Evolutionary conservation across 2,797 vertebrate genomes (phyloP).

Genomic region (Hemitrygon akajei): DNA sequence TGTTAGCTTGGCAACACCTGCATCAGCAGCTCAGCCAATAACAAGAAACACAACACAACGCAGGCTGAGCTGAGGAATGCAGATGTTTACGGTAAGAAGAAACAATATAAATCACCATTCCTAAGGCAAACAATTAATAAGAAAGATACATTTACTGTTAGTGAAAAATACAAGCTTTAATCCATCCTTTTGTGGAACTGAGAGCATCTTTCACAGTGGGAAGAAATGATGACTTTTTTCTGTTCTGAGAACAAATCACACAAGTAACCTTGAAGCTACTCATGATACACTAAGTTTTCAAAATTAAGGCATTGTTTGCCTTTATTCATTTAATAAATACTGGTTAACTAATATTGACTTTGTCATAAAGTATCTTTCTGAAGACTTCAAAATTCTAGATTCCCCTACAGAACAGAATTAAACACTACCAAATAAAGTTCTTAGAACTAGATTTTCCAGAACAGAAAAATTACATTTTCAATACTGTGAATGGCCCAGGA

Average conservation of each 20-base stretch:
- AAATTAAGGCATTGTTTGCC: background rate
- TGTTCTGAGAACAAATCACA: constrained; percentile 20
- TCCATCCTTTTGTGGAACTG: constrained; percentile 70
- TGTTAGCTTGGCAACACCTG: constrained; percentile 81
- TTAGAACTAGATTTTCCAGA: constrained; percentile 1
- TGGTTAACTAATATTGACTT: background rate
- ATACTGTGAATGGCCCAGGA: constrained; percentile 25
- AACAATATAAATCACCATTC: constrained; percentile 80
- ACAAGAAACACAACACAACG: constrained; percentile 77
- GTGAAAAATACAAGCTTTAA: constrained; percentile 74
- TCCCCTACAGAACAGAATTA: background rate
- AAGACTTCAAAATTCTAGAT: background rate
- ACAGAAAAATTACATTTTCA: constrained; percentile 29
- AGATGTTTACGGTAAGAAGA: constrained; percentile 79
- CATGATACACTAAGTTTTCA: background rate
- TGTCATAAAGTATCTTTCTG: background rate
- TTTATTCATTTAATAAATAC: background rate
- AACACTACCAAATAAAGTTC: background rate
- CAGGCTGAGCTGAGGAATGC: constrained; percentile 78
- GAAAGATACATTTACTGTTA: constrained; percentile 81
- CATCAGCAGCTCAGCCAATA: constrained; percentile 81
- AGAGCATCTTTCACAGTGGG: constrained; percentile 58
- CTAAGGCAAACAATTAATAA: constrained; percentile 83
- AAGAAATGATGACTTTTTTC: constrained; percentile 35
- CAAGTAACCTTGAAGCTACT: background rate